Conservation (phyloP, 2,113 vertebrate species). For the Ranitomeya imitator region DNA sequence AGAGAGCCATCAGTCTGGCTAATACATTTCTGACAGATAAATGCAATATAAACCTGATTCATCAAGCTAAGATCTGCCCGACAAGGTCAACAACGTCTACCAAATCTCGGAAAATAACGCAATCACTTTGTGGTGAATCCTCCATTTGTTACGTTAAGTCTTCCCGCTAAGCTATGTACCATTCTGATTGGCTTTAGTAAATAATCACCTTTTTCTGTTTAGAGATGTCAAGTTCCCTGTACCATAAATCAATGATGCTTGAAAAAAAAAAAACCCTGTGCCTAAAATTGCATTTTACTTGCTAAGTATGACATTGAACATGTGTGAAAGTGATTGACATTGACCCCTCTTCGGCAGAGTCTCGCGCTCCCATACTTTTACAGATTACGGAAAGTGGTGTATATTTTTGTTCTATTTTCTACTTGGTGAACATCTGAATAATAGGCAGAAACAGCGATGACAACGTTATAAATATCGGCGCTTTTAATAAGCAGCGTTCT, state of each 20-base stretch:
- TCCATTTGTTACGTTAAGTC: constrained; percentile 18
- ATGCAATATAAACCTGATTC: constrained; percentile 23
- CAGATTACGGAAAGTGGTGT: neutral
- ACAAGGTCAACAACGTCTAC: constrained; percentile 27
- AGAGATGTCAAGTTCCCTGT: constrained; percentile 16
- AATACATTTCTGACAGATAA: constrained; percentile 26
- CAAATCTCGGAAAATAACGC: constrained; percentile 33
- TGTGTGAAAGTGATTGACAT: constrained; percentile 16
- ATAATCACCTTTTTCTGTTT: constrained; percentile 24
- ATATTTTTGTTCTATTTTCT: constrained; percentile 33
- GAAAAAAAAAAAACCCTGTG: neutral
- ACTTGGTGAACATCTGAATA: constrained; percentile 3
- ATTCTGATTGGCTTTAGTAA: neutral
- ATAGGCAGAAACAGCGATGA: constrained; percentile 4
- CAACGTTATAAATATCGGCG: constrained; percentile 42
- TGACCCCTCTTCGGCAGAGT: constrained; percentile 2
- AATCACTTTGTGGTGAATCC: constrained; percentile 26
- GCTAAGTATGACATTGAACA: constrained; percentile 28
- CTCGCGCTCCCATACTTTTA: neutral
- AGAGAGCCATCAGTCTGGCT: constrained; percentile 15
- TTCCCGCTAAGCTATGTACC: neutral
- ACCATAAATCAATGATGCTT: constrained; percentile 27
- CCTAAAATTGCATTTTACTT: constrained; percentile 53
- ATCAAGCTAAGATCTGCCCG: constrained; percentile 22
- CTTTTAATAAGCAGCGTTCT: constrained; percentile 47